Conservation (phyloP, 2,797 vertebrate genomes). For the Parotocinclus haroldoi region DNA sequence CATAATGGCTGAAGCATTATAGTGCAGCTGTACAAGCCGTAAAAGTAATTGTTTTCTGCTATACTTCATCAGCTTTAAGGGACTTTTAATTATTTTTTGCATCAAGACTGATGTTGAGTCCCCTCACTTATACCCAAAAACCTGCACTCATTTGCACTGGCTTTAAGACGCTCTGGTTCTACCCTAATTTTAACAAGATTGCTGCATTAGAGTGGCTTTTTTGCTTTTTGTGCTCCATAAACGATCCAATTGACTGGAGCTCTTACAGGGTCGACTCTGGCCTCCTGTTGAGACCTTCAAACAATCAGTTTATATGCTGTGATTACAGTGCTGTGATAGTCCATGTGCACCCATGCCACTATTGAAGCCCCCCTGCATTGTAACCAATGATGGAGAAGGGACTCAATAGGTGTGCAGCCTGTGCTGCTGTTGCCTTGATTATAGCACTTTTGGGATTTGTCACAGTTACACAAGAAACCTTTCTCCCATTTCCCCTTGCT, state of each 20-base stretch:
- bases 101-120: slow-evolving; percentile 1
- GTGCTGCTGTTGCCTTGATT: slow-evolving; percentile 20
- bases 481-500: slow-evolving; percentile 26
- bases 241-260: slow-evolving; percentile 55
- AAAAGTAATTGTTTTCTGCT: slow-evolving; percentile 17
- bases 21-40: not conserved
- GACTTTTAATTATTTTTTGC: not conserved
- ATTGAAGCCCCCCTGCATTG: slow-evolving; percentile 24
- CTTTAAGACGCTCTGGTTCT: slow-evolving; percentile 47
- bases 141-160: slow-evolving; percentile 30
- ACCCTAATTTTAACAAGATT: slow-evolving; percentile 32
- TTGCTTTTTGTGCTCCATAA: slow-evolving; percentile 62
- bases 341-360: slow-evolving; percentile 12
- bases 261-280: slow-evolving; percentile 55
- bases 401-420: slow-evolving; percentile 17
- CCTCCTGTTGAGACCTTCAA: slow-evolving; percentile 48
- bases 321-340: slow-evolving; percentile 19
- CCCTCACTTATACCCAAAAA: slow-evolving; percentile 15
- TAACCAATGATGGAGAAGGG: slow-evolving; percentile 28
- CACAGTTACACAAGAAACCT: slow-evolving; percentile 40
- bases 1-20: not conserved
- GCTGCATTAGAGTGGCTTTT: slow-evolving; percentile 29
- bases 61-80: not conserved
- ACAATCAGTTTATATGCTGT: slow-evolving; percentile 39
- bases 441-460: slow-evolving; percentile 42